Evolutionary conservation across 2,888 invertebrate genomes (phyloP), one percentile per base, ranked within the genome.

Genomic region (Erpobdella octoculata): DNA sequence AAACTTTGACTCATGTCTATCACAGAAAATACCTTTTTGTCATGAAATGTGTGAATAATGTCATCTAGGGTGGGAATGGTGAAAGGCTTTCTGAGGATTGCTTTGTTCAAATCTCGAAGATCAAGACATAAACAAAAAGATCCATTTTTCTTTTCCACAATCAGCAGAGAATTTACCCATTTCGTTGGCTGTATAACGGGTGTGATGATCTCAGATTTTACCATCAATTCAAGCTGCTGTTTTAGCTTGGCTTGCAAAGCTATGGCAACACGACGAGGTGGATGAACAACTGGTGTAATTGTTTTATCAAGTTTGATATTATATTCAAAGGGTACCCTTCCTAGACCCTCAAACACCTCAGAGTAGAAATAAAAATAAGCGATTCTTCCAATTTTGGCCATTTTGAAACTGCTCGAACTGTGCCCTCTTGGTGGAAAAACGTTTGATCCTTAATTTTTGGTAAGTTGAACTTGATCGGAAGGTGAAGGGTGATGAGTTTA

Each of bases 1-100:
- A 75, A 77, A 0, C 77, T 76, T 62, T 73, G 58, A 41, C 71
- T 71, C 58, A 72, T 71, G 48, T 76, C 74, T 12, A 74, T 58
- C 15, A 73, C 73, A 8, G 72, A 71, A 46, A 75, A 75, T 12
- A 70, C 35, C 38, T 62, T 75, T 33, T 71, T 74, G n/a, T 75
- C 75, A 62, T 28, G 58, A n/a, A 75, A 65, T 48, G 58, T 33
- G 28, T 35, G 8, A 3, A 41, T 36, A 37, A 74, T 58, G 25
- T 74, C 73, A 37, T 64, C 70, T 33, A 59, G 46, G n/a, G 74
- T 75, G 58, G 71, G 73, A n/a, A 75, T 74, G 31, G 37, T 53
- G 38, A 73, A 59, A 33, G 58, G 74, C 41, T 73, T 71, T 41
- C 74, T 41, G 38, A 73, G 69, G 59, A 71, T 72, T 25, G 75